Evolutionary conservation across 2,888 invertebrate genomes (phyloP).

Genomic region (Bhutanitis thaidina): DNA sequence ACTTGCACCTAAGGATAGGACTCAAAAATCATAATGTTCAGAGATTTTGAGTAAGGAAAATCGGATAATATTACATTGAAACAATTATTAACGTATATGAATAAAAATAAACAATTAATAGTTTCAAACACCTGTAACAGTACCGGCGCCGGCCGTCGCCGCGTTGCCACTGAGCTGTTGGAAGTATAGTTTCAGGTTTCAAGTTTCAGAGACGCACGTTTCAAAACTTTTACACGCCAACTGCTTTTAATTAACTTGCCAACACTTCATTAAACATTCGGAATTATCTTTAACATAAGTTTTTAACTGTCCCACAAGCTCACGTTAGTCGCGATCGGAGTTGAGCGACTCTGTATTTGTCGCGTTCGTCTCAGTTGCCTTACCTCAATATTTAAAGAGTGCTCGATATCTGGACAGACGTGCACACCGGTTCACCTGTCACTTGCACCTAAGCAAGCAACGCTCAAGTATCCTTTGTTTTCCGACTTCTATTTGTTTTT

Average conservation of each 20-base stretch:
- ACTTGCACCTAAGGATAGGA: too few species aligned
- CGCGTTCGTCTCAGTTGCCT: slow-evolving; percentile 11
- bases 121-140: slow-evolving; percentile 32
- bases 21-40: too few species aligned
- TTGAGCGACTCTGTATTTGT: background rate
- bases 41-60: too few species aligned
- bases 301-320: background rate
- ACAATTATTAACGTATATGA: too few species aligned
- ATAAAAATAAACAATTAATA: too few species aligned
- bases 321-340: background rate
- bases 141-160: slow-evolving; percentile 62
- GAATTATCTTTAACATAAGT: background rate
- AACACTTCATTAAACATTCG: slow-evolving; percentile 31
- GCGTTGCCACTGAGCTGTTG: slow-evolving; percentile 51
- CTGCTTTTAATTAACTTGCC: slow-evolving; percentile 31
- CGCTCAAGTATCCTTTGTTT: slow-evolving; percentile 66
- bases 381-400: slow-evolving; percentile 24
- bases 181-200: slow-evolving; percentile 32
- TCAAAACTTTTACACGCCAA: slow-evolving; percentile 50
- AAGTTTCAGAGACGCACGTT: slow-evolving; percentile 31
- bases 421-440: slow-evolving; percentile 49
- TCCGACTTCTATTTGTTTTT: slow-evolving; percentile 66
- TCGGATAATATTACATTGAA: too few species aligned
- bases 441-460: slow-evolving; percentile 71
- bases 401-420: slow-evolving; percentile 21